phyloP scores from a whole-genome alignment of 2,888 invertebrate species.

The Melanophora roralis region DNA sequence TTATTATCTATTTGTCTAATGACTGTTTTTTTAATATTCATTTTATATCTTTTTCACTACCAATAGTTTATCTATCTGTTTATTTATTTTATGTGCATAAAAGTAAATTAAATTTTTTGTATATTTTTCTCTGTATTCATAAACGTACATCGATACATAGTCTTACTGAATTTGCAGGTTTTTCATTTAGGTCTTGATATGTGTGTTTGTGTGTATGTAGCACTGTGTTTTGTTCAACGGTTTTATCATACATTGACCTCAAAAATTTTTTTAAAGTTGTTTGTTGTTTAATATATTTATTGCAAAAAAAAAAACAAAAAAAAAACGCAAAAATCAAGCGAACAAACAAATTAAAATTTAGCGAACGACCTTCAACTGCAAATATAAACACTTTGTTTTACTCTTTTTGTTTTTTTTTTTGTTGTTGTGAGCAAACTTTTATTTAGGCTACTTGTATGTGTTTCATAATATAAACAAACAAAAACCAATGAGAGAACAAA shows the following conservation, averaged over 20 bases:
- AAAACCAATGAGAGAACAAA: neutral
- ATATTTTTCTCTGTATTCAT: neutral
- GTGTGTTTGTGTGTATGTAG: neutral
- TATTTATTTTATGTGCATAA: constrained; percentile 25
- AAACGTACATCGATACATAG: neutral
- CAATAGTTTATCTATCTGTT: constrained; percentile 28
- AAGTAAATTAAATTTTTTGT: constrained; percentile 6
- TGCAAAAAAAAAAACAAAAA: neutral
- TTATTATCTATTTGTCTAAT: neutral
- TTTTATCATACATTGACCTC: constrained; percentile 61
- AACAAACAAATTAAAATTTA: constrained; percentile 19
- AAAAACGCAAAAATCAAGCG: neutral
- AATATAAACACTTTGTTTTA: constrained; percentile 24
- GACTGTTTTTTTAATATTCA: neutral
- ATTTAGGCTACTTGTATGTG: constrained; percentile 8
- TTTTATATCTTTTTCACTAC: neutral
- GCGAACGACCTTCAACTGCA: constrained; percentile 56
- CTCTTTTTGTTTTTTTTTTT: neutral
- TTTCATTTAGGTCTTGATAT: neutral
- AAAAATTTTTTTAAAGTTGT: constrained; percentile 22
- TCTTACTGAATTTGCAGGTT: constrained; percentile 1
- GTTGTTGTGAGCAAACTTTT: constrained; percentile 27
- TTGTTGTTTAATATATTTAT: constrained; percentile 15
- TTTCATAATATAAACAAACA: constrained; percentile 5
- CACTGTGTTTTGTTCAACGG: constrained; percentile 27